phyloP scores from a whole-genome alignment of 2,888 invertebrate genomes.

The Acrobasis suavella region DNA sequence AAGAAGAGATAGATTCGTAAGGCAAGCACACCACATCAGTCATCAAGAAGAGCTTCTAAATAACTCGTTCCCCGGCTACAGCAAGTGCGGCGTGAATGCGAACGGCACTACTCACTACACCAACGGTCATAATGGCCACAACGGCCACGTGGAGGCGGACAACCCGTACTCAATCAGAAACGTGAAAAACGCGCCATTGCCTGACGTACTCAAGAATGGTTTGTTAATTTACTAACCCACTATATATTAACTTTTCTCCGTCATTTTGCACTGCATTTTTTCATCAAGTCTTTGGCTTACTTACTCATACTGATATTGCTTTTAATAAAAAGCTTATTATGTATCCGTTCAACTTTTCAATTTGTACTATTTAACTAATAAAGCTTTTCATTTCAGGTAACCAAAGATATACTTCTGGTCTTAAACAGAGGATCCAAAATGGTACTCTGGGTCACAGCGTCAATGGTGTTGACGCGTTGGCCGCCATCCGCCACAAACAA shows the following conservation, averaged over 20 bases:
- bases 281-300: not conserved
- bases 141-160: conserved; percentile 54
- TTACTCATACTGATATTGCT: not conserved
- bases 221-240: conserved; percentile 71
- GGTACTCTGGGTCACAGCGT: conserved; percentile 81
- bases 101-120: conserved; percentile 39
- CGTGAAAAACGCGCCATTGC: conserved; percentile 49
- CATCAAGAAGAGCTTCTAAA: conserved; percentile 87
- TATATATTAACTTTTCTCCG: conserved; percentile 46
- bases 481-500: conserved; percentile 76
- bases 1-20: conserved; percentile 90
- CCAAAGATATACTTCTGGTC: conserved; percentile 80
- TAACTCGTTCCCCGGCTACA: conserved; percentile 34
- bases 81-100: conserved; percentile 31
- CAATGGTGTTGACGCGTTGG: conserved; percentile 65
- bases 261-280: conserved; percentile 21
- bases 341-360: not conserved
- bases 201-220: conserved; percentile 72
- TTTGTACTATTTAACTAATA: conserved; percentile 17
- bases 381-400: conserved; percentile 64
- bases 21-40: conserved; percentile 91
- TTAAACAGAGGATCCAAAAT: conserved; percentile 84
- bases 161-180: conserved; percentile 44
- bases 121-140: conserved; percentile 49
- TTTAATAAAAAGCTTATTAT: too few relatives aligned